Conservation (phyloP, 2,113 vertebrate genomes). For the Promerops cafer region DNA sequence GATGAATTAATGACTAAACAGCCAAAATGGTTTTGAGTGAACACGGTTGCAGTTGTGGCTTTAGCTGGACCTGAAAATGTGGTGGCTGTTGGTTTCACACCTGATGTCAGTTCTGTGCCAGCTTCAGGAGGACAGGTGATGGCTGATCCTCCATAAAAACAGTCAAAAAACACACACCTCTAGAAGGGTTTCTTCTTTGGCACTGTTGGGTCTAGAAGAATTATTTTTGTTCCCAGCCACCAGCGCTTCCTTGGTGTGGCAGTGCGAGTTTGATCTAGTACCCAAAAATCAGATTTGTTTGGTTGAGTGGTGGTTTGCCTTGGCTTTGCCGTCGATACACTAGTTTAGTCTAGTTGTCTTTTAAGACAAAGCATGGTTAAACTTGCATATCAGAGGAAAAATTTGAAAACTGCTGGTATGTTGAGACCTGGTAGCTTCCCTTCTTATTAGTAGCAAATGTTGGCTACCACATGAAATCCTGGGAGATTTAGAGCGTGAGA, state of each 20-base stretch:
- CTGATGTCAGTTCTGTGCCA: neutral
- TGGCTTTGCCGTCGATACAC: neutral
- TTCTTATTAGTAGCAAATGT: neutral
- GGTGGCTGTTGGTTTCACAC: neutral
- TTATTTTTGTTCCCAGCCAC: neutral
- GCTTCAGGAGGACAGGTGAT: neutral
- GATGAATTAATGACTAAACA: neutral
- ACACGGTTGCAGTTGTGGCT: rapidly evolving
- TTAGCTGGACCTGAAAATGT: neutral
- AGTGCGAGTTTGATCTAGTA: neutral
- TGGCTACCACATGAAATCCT: neutral
- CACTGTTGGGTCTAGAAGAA: neutral
- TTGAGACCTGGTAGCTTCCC: neutral
- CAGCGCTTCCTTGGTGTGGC: neutral
- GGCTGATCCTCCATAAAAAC: neutral
- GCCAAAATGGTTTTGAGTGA: neutral
- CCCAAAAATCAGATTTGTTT: neutral
- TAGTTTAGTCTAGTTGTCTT: neutral
- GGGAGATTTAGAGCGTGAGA: neutral
- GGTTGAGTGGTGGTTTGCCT: neutral
- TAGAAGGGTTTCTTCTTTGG: neutral
- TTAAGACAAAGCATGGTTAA: neutral
- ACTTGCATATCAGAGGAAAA: neutral
- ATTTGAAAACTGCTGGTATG: neutral
- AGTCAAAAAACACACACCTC: neutral